Evolutionary conservation across 2,888 invertebrate genomes (phyloP).

Genomic region (Oeneis ivallda): DNA sequence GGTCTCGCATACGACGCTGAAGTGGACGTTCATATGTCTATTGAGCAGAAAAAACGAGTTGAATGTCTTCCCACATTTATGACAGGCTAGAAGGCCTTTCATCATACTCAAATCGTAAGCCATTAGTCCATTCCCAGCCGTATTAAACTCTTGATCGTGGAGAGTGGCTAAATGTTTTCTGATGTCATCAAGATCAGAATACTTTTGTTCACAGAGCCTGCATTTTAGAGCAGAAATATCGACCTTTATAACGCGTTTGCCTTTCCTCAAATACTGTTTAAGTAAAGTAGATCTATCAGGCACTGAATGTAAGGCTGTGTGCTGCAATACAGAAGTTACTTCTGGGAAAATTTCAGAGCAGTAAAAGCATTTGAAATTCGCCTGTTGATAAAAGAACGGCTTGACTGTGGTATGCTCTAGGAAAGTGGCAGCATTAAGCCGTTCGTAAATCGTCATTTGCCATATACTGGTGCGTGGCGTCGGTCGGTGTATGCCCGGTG

Average conservation of each 20-base stretch:
- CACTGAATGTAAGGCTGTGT: conserved; percentile 54
- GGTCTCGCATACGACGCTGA: conserved; percentile 72
- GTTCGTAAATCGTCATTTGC: conserved; percentile 75
- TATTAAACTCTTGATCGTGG: conserved; percentile 71
- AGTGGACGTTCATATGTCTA: conserved; percentile 74
- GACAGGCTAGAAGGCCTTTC: conserved; percentile 64
- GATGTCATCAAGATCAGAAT: conserved; percentile 66
- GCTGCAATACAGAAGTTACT: conserved; percentile 62
- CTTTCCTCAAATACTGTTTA: conserved; percentile 67
- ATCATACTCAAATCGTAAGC: conserved; percentile 62
- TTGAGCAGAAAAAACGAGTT: conserved; percentile 71
- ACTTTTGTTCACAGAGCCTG: conserved; percentile 65
- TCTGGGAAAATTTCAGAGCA: conserved; percentile 71
- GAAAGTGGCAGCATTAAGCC: conserved; percentile 72
- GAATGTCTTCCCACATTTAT: conserved; percentile 66
- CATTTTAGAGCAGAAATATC: conserved; percentile 70
- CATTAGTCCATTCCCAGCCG: conserved; percentile 71
- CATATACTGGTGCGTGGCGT: conserved; percentile 68
- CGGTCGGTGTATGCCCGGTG: conserved; percentile 48
- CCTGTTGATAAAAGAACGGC: conserved; percentile 74
- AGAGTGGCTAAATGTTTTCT: conserved; percentile 56
- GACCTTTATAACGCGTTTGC: conserved; percentile 72
- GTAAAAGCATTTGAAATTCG: conserved; percentile 75
- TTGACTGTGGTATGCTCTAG: conserved; percentile 66
- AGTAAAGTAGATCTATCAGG: conserved; percentile 61